Evolutionary conservation across 1,140 invertebrate species (phyloP).

Genomic region (Steinernema feltiae): DNA sequence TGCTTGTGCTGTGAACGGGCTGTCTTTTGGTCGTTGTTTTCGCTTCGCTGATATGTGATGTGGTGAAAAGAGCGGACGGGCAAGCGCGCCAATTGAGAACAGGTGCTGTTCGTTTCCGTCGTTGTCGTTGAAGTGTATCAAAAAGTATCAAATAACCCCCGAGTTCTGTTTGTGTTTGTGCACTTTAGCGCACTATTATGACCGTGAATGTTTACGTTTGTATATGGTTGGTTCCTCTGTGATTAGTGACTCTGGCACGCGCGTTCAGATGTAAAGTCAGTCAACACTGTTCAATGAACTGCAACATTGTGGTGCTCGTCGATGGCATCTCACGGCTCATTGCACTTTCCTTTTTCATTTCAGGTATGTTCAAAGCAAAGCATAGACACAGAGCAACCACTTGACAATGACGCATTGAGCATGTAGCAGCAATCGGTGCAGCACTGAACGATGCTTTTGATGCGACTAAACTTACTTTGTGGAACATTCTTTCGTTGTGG

Average conservation of each 20-base stretch:
- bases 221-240: not conserved
- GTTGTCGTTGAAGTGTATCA: too few species aligned
- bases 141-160: not conserved
- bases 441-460: too few species aligned
- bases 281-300: not conserved
- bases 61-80: not conserved
- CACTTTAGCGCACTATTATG: not conserved
- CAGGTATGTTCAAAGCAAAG: too few species aligned
- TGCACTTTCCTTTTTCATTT: not conserved
- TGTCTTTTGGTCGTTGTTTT: not conserved
- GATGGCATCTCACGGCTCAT: not conserved
- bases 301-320: not conserved
- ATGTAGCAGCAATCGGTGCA: too few species aligned
- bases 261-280: not conserved
- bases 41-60: not conserved
- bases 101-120: not conserved
- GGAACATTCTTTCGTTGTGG: not conserved
- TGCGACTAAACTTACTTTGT: too few species aligned
- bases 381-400: too few species aligned
- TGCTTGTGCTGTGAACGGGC: too few species aligned
- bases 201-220: not conserved
- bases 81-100: not conserved
- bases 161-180: not conserved
- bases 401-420: too few species aligned
- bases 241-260: not conserved